These are phyloP conservation scores for Eupithecia pulchellata DNA, from an alignment of 2,888 invertebrate species.

Conservation along the genomic window DNA sequence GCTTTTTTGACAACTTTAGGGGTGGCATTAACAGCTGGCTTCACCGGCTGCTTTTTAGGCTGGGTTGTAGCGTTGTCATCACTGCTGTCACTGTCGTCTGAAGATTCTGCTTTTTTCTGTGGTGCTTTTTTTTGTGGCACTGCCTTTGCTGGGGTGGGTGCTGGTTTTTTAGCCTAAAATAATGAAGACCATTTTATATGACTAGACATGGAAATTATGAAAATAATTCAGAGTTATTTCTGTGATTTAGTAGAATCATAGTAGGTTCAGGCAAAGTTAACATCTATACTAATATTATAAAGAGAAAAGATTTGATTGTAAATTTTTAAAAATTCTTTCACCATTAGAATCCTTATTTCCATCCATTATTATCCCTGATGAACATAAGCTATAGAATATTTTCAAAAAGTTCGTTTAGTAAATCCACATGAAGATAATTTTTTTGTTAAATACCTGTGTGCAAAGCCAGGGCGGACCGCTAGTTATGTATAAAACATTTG, in stretches of 20 bases:
- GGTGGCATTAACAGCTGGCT: slow-evolving; percentile 52
- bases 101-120: slow-evolving; percentile 53
- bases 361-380: too few species aligned
- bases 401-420: too few species aligned
- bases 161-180: slow-evolving; percentile 31
- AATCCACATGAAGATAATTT: too few species aligned
- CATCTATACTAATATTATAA: too few species aligned
- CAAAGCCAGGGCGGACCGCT: too few species aligned
- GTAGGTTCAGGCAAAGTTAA: slow-evolving; percentile 26
- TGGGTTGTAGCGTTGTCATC: slow-evolving; percentile 49
- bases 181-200: neutral
- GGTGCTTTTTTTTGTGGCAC: slow-evolving; percentile 43
- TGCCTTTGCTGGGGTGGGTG: slow-evolving; percentile 37
- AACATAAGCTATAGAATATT: too few species aligned
- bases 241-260: slow-evolving; percentile 59
- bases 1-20: slow-evolving; percentile 53
- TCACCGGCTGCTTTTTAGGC: slow-evolving; percentile 56
- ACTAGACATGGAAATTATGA: neutral
- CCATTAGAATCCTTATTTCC: too few species aligned
- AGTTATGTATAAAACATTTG: too few species aligned
- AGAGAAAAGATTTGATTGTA: too few species aligned
- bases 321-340: too few species aligned
- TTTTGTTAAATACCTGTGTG: too few species aligned
- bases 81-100: slow-evolving; percentile 61
- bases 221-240: slow-evolving; percentile 70